These are phyloP conservation scores for Boleophthalmus pectinirostris DNA, from an alignment of 2,113 vertebrate genomes.

Conservation along the genomic window DNA sequence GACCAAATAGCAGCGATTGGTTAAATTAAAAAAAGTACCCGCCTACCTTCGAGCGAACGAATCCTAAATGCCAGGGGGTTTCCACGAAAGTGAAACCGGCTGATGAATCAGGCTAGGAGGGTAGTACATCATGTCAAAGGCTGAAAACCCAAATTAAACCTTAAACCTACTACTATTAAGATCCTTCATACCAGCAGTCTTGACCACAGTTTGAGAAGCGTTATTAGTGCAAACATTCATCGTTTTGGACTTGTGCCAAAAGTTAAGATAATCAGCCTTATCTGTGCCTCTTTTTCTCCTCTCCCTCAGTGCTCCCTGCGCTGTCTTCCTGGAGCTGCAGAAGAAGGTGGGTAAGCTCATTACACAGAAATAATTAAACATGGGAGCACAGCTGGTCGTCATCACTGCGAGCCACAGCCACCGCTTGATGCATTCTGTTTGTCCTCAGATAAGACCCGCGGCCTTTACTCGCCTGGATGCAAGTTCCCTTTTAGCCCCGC, in stretches of 20 bases:
- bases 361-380: conserved; percentile 84
- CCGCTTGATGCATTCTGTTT: conserved; percentile 82
- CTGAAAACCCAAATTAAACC: background rate
- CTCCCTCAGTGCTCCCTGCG: conserved; percentile 48
- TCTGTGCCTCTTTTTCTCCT: conserved; percentile 24
- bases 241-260: conserved; percentile 29
- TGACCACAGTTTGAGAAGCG: background rate
- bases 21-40: too few species aligned
- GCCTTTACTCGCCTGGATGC: conserved; percentile 78
- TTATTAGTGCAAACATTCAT: conserved; percentile 11
- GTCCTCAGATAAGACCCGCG: conserved; percentile 80
- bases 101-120: too few species aligned
- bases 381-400: conserved; percentile 80
- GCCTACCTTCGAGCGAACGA: too few species aligned
- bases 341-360: conserved; percentile 81
- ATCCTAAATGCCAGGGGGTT: too few species aligned
- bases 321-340: conserved; percentile 61
- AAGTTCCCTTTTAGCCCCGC: conserved; percentile 75
- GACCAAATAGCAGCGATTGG: too few species aligned
- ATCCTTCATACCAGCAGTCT: background rate
- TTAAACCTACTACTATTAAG: background rate
- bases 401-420: conserved; percentile 76
- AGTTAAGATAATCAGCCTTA: conserved; percentile 42
- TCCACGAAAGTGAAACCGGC: too few species aligned
- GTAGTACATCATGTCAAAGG: too few species aligned